Base-by-base conservation (phyloP, 2,113 vertebrate species). In the Neofelis nebulosa region DNA sequence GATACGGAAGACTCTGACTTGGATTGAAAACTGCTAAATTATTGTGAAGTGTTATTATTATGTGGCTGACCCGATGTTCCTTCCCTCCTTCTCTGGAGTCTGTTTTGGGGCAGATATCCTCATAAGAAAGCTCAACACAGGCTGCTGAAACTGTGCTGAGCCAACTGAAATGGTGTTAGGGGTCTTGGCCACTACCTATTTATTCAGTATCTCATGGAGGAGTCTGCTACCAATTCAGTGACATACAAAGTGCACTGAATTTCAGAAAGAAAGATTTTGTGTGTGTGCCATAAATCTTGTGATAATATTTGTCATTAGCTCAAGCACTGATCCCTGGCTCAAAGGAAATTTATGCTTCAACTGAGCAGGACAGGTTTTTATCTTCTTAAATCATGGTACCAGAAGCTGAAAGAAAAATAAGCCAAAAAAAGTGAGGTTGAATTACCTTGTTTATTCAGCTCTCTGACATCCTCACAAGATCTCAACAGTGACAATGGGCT, bases 231-330 rank as follows among this genome's bases (percentile, higher is more conserved):
- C 55, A 94, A 36, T 94, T 96, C 68, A 96, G 5, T 76, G 86
- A 76, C 50, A 80, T 74, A 92, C 41, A 91, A 97, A 97, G 41
- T 14, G 0, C 66, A 55, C 55, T 36, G 6, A 89, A 92, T 93
- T 95, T 90, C 79, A 55, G 89, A 80, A 98, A 71, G 94, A 66
- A 63, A 80, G 68, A 76, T 23, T 87, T 96, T 89, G 4, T 95
- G 79, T 36, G 4, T 86, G 29, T 89, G 69, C 87, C 8, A 2
- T 83, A 90, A 96, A 96, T 96, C 86, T 96, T 96, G 89, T 93
- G 83, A 71, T 97, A 96, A 93, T 96, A 86, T 97, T 97, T 97
- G 68, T 94, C 50, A 50, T 97, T 96, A 97, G 83, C 84, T 92
- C 73, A 87, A 96, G 68, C 74, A 92, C 76, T 92, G 69, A 95